Percentiles rank a stretch among this genome's conserved stretches.
Evolutionary conservation across 2,113 vertebrate species (phyloP).

Genomic region (Galemys pyrenaicus): DNA sequence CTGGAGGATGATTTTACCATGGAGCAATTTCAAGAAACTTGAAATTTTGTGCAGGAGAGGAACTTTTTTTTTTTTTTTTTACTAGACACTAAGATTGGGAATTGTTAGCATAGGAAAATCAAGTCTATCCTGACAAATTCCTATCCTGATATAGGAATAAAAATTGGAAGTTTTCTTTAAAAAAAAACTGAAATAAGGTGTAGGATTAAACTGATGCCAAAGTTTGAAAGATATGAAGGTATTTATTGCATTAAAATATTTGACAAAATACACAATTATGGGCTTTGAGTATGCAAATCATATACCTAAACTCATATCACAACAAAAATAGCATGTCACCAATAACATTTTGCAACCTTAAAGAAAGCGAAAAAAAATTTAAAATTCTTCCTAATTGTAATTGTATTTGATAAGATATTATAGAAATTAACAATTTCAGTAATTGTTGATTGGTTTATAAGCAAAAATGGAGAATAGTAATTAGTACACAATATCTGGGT

Average conservation of each 20-base stretch:
- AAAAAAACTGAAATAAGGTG: not conserved
- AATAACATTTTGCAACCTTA: not conserved
- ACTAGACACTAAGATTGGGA: not conserved
- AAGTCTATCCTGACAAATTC: not conserved
- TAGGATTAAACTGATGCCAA: not conserved
- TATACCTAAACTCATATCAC: not conserved
- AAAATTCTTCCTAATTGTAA: not conserved
- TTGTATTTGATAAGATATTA: not conserved
- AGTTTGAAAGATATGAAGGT: not conserved
- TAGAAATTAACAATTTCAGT: not conserved
- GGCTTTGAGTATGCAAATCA: not conserved
- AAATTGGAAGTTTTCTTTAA: not conserved
- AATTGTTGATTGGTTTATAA: not conserved
- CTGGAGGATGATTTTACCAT: not conserved
- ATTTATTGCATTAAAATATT: not conserved
- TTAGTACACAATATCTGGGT: not conserved
- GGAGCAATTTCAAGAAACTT: not conserved
- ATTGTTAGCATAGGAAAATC: not conserved
- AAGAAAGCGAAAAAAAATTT: not conserved
- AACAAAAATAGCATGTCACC: not conserved
- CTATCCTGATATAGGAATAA: not conserved
- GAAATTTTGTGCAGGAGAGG: not conserved
- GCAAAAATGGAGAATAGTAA: not conserved
- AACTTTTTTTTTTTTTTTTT: not conserved
- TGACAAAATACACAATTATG: not conserved